phyloP scores from a whole-genome alignment of 2,797 vertebrate genomes.

The Poliocrania exsul region DNA sequence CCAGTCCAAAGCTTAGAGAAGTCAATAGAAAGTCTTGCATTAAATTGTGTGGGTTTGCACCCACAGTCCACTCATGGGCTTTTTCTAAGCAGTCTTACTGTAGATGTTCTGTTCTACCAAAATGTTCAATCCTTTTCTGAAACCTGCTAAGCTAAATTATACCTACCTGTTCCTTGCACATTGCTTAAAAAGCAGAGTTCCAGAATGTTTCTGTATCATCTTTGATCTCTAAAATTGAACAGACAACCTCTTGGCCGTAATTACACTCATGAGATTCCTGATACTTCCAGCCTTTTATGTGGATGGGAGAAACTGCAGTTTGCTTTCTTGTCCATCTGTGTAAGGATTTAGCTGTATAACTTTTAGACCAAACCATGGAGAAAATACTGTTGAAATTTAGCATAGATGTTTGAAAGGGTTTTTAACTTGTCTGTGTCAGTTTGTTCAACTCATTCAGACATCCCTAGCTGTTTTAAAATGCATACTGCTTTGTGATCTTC shows the following conservation, averaged over 20 bases:
- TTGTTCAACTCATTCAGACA: not conserved
- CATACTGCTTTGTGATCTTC: slow-evolving; percentile 27
- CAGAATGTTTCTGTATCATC: not conserved
- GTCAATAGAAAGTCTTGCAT: not conserved
- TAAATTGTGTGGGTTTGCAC: not conserved
- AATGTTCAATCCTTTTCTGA: not conserved
- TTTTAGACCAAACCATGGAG: not conserved
- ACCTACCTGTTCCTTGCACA: not conserved
- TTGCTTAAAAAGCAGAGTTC: not conserved
- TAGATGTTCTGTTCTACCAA: not conserved
- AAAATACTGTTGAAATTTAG: not conserved
- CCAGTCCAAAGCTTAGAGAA: not conserved
- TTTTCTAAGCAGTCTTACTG: not conserved
- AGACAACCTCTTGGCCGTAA: not conserved
- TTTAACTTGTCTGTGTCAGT: not conserved
- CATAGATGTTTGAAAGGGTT: not conserved
- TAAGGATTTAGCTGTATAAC: not conserved
- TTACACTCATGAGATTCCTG: not conserved
- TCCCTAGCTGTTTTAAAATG: slow-evolving; percentile 2
- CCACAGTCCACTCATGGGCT: not conserved
- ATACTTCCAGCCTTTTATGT: not conserved
- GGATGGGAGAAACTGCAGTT: not conserved
- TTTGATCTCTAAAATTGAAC: slow-evolving; percentile 28
- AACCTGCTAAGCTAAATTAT: not conserved
- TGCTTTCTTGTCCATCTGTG: not conserved